phyloP scores from a whole-genome alignment of 2,113 vertebrate species.

The Prolemur simus region DNA sequence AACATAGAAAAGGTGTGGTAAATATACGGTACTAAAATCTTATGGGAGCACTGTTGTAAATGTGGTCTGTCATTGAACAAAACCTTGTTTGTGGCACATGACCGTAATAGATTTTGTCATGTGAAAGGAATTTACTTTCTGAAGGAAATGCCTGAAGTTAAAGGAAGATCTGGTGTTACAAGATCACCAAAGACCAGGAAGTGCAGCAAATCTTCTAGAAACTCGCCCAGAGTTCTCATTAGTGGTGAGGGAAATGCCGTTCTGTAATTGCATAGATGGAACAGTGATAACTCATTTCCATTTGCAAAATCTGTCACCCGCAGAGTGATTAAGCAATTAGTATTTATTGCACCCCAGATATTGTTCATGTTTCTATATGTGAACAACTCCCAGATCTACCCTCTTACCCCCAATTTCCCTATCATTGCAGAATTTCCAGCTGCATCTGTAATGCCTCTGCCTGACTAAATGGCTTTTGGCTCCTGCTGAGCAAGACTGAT shows the following conservation, averaged over 20 bases:
- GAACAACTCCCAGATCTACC: neutral
- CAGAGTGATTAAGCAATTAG: neutral
- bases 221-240: conserved; percentile 13
- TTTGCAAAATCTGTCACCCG: neutral
- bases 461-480: neutral
- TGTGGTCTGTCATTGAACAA: neutral
- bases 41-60: neutral
- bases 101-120: neutral
- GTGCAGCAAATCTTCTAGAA: neutral
- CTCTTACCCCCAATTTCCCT: neutral
- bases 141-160: conserved; percentile 25
- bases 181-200: conserved; percentile 49
- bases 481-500: neutral
- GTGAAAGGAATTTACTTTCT: neutral
- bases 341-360: neutral
- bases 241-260: conserved; percentile 27
- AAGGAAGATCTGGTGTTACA: neutral
- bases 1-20: neutral
- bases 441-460: neutral
- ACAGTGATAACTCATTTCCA: conserved; percentile 22
- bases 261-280: neutral
- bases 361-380: neutral
- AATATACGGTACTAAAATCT: neutral
- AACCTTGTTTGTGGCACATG: neutral
- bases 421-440: neutral